Evolutionary conservation across 2,888 invertebrate genomes (phyloP), one percentile per base, ranked within the genome.

Genomic region (Leptinotarsa rubiginosa): DNA sequence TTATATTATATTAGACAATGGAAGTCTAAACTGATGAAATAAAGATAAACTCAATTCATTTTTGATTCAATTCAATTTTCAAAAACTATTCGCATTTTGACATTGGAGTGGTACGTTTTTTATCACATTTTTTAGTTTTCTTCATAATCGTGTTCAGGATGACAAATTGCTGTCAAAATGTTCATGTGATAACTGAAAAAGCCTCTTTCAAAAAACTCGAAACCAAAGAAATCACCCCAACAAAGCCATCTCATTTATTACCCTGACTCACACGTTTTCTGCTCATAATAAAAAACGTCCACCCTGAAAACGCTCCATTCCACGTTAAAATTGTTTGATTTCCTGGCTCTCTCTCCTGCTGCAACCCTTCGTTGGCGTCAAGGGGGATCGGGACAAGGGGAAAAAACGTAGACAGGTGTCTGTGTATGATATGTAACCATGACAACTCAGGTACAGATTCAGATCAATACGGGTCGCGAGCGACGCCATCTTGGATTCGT

Each of bases 371-470:
- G 69, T 47, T 67, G 18, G 66, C 41, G 72, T 65, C 67, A 68
- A 64, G 62, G 65, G 72, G 65, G 62, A 18, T 68, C 56, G 75
- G 22, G 56, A 18, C 56, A 20, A 20, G 56, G 20, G 54, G 73
- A 47, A 70, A 67, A 67, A 47, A 64, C 65, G 72, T 70, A 69
- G 76, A 73, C 75, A 77, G 78, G 79, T 78, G 78, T 79, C 78
- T 78, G 78, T 80, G 77, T 81, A 74, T 79, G 82, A 82, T 80
- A 77, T 81, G 82, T 82, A 77, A 72, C 74, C 77, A 77, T 77
- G 78, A 69, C 70, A 64, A 79, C 79, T 71, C 75, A 75, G 75
- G 77, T 78, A 78, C 77, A 78, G 78, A 78, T 73, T 76, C 78
- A 77, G 79, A 79, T 79, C 79, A 75, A 79, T 79, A 79, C 81